Conservation (phyloP, 2,113 vertebrate genomes). For the Gnathonemus longibarbis region DNA sequence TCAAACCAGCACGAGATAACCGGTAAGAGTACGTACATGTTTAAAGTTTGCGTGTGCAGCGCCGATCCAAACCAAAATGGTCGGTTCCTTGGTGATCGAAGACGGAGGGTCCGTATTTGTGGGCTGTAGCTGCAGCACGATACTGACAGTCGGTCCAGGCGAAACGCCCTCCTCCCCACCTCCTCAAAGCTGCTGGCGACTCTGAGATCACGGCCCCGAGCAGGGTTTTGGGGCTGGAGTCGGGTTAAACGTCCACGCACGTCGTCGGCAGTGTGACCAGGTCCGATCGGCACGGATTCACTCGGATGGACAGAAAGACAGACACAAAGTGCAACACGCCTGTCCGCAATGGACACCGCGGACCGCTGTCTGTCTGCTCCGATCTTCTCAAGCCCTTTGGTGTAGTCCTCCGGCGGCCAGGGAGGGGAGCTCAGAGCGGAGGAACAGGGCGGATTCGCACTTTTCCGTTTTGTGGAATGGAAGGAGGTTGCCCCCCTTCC, state of each 20-base stretch:
- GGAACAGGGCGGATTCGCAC: background rate
- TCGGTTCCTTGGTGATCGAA: background rate
- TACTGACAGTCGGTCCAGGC: background rate
- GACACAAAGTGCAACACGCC: background rate
- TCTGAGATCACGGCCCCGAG: background rate
- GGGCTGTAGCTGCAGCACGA: background rate
- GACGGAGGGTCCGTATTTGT: background rate
- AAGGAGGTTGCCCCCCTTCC: background rate
- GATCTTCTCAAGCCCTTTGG: background rate
- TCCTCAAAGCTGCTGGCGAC: background rate
- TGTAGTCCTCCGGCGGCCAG: background rate
- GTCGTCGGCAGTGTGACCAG: background rate
- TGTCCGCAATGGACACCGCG: background rate
- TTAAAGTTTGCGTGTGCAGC: background rate
- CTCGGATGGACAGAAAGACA: background rate
- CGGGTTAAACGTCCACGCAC: background rate
- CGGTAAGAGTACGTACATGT: background rate
- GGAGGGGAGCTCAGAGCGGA: background rate
- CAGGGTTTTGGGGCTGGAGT: background rate
- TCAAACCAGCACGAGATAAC: background rate
- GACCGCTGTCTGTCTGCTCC: background rate
- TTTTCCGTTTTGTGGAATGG: background rate
- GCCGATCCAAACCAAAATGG: background rate
- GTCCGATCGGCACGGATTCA: background rate
- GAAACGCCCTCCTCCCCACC: background rate